phyloP scores from a whole-genome alignment of 64 coral and sea anemone species.

The Orbicella faveolata region DNA sequence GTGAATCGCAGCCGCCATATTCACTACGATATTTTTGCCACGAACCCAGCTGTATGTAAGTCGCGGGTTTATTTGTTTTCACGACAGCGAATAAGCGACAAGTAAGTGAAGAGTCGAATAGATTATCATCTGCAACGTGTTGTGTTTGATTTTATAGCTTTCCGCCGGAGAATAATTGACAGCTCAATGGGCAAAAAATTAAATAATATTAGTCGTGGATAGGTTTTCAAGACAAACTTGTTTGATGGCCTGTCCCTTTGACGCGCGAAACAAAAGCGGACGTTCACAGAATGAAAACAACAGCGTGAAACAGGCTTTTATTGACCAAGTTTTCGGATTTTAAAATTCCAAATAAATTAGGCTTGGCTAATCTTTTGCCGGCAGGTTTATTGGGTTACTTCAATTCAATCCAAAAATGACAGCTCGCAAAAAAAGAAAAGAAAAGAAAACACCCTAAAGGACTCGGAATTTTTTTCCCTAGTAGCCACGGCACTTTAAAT shows the following conservation, averaged over 20 bases:
- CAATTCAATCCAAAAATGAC: too few relatives aligned
- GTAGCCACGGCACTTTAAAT: too few relatives aligned
- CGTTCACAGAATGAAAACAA: too few relatives aligned
- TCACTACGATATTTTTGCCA: conserved; percentile 6
- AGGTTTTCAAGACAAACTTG: background rate
- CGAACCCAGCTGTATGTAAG: conserved; percentile 3
- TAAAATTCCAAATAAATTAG: too few relatives aligned
- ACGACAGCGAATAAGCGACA: conserved; percentile 17
- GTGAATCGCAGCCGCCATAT: conserved; percentile 48
- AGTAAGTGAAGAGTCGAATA: background rate
- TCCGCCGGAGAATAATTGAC: background rate
- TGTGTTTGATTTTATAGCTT: conserved; percentile 29
- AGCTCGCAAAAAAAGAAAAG: too few relatives aligned
- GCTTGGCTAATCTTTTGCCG: too few relatives aligned
- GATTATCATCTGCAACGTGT: conserved; percentile 17
- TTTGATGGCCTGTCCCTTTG: background rate
- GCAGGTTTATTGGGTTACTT: too few relatives aligned
- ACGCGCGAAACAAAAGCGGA: too few relatives aligned
- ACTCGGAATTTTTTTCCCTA: too few relatives aligned
- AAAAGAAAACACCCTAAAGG: too few relatives aligned
- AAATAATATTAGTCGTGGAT: background rate
- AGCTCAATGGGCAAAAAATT: background rate
- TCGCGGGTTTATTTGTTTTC: conserved; percentile 12
- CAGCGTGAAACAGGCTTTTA: too few relatives aligned
- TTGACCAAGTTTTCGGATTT: too few relatives aligned